Conservation (phyloP, 2,113 vertebrate genomes). For the Vanacampus margaritifer region DNA sequence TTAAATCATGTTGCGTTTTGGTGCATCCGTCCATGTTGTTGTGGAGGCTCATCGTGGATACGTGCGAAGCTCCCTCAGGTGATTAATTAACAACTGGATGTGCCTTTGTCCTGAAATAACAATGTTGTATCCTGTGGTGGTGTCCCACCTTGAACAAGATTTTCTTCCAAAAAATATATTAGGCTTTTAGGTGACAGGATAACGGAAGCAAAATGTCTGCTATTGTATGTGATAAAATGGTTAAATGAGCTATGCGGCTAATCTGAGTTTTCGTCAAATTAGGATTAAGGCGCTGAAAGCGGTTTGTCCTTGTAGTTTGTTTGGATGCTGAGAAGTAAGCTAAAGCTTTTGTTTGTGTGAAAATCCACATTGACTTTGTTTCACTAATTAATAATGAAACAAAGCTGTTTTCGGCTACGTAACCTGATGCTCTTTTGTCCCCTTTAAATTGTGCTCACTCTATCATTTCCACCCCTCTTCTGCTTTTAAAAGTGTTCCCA, state of each 20-base stretch:
- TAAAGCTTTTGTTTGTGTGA: background rate
- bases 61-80: background rate
- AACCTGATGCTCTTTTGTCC: conserved; percentile 43
- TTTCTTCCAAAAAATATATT: background rate
- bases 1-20: background rate
- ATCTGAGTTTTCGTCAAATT: background rate
- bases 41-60: background rate
- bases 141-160: conserved; percentile 35
- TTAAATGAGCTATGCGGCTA: background rate
- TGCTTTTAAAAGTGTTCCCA: conserved; percentile 44
- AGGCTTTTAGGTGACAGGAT: conserved; percentile 7
- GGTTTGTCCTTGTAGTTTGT: background rate
- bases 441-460: conserved; percentile 17
- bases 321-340: background rate
- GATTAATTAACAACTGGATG: conserved; percentile 11
- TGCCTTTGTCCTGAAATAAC: conserved; percentile 19
- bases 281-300: background rate
- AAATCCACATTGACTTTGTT: background rate
- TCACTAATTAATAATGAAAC: background rate
- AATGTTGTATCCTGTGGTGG: conserved; percentile 15
- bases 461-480: conserved; percentile 21
- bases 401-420: conserved; percentile 6
- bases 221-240: background rate
- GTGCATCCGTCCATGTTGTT: background rate
- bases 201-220: background rate